Conservation (phyloP, 92 coral and sea anemone genomes). For the Palythoa grandis region DNA sequence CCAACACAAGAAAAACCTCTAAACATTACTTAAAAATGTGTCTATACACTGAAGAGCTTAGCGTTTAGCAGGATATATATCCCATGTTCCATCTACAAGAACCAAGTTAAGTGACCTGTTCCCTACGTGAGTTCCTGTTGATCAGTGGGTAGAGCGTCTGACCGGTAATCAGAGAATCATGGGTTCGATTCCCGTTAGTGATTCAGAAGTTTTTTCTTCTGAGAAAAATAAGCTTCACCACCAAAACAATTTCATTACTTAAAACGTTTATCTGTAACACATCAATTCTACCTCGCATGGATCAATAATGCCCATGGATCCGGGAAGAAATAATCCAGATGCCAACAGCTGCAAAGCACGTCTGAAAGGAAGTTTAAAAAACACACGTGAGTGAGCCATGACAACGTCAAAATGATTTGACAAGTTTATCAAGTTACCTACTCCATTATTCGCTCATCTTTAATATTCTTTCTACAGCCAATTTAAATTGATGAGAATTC, state of each 20-base stretch:
- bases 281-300: constrained; percentile 88
- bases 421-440: neutral
- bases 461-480: neutral
- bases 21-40: too few species aligned
- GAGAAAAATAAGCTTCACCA: too few species aligned
- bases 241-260: neutral
- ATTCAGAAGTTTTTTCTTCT: too few species aligned
- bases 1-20: too few species aligned
- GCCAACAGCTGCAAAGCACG: constrained; percentile 96
- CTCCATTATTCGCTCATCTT: neutral
- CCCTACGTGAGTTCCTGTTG: too few species aligned
- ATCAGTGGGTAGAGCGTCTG: too few species aligned
- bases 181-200: too few species aligned
- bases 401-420: neutral
- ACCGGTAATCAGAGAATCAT: too few species aligned
- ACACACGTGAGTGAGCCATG: neutral
- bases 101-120: too few species aligned
- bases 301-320: constrained; percentile 94
- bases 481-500: neutral
- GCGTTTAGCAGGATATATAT: too few species aligned
- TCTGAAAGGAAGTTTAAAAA: constrained; percentile 48
- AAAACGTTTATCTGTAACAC: neutral
- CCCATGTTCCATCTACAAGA: too few species aligned
- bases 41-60: too few species aligned
- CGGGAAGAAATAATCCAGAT: constrained; percentile 92